phyloP scores from a whole-genome alignment of 2,113 vertebrate species.

The Fulmarus glacialis region DNA sequence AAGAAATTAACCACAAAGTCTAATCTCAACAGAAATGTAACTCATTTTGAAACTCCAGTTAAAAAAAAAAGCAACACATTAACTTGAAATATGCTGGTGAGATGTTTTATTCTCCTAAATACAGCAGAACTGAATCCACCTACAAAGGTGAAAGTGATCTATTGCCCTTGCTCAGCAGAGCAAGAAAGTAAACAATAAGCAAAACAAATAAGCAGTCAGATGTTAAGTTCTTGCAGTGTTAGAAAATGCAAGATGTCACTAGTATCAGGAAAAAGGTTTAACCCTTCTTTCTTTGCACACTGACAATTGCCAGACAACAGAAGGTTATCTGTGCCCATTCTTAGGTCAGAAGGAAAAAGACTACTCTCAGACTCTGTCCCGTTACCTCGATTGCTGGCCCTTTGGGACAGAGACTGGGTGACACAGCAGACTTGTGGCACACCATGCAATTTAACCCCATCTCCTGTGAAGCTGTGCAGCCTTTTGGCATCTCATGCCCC shows the following conservation, averaged over 20 bases:
- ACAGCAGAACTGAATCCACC: not conserved
- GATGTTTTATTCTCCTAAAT: not conserved
- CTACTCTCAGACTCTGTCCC: not conserved
- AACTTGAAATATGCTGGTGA: slow-evolving; percentile 1
- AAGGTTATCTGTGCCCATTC: not conserved
- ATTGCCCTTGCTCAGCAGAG: not conserved
- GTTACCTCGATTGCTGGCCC: not conserved
- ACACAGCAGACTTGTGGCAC: not conserved
- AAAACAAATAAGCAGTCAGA: not conserved
- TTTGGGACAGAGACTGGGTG: not conserved
- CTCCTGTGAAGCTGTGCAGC: not conserved
- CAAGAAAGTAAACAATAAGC: slow-evolving; percentile 6
- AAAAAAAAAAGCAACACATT: not conserved
- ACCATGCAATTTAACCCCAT: not conserved
- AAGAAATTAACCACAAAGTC: not conserved
- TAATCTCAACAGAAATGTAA: not conserved
- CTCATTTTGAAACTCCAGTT: not conserved
- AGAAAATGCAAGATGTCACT: not conserved
- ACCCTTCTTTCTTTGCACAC: not conserved
- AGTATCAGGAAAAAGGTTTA: not conserved
- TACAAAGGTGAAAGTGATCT: not conserved
- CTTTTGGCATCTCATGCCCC: not conserved
- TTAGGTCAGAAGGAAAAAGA: not conserved
- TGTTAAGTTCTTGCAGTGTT: not conserved
- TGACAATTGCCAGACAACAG: not conserved